Percentiles rank a stretch among this genome's conserved stretches.
Evolutionary conservation across 2,888 invertebrate species (phyloP).

Genomic region (Notocelia uddmanniana): DNA sequence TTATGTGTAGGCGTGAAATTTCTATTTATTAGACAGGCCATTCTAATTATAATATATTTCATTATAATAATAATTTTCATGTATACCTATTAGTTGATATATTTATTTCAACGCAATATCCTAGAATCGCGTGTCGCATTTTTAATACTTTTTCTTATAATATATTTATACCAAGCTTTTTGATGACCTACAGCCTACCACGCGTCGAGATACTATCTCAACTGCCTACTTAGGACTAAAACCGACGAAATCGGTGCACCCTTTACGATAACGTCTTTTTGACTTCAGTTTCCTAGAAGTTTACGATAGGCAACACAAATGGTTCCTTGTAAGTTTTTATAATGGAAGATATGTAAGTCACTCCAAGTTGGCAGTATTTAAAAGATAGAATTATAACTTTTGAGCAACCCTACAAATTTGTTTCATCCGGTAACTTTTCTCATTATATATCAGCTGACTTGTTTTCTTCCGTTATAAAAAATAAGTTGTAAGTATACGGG

Average conservation of each 20-base stretch:
- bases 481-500: no score
- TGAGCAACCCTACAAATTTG: background rate
- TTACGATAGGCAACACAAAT: constrained; percentile 53
- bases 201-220: constrained; percentile 63
- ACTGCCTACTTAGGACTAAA: constrained; percentile 73
- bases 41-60: no score
- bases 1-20: no score
- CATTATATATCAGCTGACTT: background rate
- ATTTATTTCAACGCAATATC: background rate
- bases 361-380: no score
- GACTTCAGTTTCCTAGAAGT: constrained; percentile 34
- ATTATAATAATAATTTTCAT: no score
- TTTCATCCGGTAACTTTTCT: background rate
- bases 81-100: no score
- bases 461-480: no score
- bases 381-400: no score
- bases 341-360: background rate
- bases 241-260: constrained; percentile 64
- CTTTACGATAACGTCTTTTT: constrained; percentile 48
- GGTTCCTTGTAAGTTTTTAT: background rate
- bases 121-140: constrained; percentile 1
- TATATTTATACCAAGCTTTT: background rate
- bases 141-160: background rate
- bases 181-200: constrained; percentile 21
- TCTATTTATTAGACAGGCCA: no score